phyloP scores from a whole-genome alignment of 2,113 vertebrate genomes.

The Struthio camelus region DNA sequence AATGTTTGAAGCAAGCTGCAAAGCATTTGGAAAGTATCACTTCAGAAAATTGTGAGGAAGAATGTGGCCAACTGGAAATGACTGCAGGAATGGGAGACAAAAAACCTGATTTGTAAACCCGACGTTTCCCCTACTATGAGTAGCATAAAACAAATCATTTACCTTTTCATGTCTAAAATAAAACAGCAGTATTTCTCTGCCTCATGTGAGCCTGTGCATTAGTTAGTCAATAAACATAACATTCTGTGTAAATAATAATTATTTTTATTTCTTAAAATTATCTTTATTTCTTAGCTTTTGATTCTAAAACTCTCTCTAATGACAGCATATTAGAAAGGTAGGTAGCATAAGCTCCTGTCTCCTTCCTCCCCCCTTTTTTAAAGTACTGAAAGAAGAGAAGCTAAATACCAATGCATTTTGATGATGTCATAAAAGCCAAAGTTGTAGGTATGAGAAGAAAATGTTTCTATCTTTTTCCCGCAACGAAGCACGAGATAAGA shows the following conservation, averaged over 20 bases:
- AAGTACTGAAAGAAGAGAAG: not conserved
- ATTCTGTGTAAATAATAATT: not conserved
- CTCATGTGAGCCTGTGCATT: not conserved
- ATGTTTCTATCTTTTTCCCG: not conserved
- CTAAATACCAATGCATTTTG: not conserved
- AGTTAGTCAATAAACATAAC: not conserved
- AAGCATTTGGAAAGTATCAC: not conserved
- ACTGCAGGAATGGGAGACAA: not conserved
- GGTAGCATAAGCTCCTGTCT: not conserved
- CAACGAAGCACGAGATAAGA: not conserved
- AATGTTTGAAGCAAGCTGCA: not conserved
- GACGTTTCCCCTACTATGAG: not conserved
- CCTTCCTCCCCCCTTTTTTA: not conserved
- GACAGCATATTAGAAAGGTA: not conserved
- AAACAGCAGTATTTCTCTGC: not conserved
- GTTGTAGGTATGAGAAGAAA: not conserved
- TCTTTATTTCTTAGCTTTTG: not conserved
- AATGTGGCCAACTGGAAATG: not conserved
- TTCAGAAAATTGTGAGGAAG: not conserved
- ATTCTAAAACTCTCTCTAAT: not conserved
- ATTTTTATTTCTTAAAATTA: not conserved
- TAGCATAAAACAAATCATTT: not conserved
- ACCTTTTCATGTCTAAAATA: not conserved
- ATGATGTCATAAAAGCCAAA: not conserved
- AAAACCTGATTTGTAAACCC: not conserved